A percentile compares a stretch with the other conserved stretches of the same genome.
These are phyloP conservation scores for Mellivora capensis DNA, from an alignment of 2,113 vertebrate genomes.

Conservation along the genomic window DNA sequence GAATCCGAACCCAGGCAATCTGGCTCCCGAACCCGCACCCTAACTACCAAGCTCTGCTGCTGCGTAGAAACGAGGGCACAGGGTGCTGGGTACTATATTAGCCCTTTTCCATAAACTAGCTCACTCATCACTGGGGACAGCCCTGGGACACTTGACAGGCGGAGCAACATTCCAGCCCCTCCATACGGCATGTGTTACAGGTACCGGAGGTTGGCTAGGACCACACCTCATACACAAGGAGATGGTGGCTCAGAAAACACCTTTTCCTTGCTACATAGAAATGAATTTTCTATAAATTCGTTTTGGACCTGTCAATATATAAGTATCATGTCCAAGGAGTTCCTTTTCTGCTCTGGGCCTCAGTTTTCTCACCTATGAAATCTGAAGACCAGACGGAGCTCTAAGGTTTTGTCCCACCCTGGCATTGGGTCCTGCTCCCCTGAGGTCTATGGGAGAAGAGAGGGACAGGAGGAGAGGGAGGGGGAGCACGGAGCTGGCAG, in stretches of 20 bases:
- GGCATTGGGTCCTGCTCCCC: accelerated
- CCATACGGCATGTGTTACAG: accelerated
- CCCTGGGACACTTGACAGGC: not conserved
- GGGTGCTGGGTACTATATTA: no score
- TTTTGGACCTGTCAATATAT: not conserved
- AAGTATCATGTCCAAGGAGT: not conserved
- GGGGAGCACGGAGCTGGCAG: no score
- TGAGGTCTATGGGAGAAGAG: not conserved
- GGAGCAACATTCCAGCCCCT: not conserved
- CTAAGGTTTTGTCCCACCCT: no score
- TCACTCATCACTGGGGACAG: not conserved
- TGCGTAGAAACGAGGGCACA: not conserved
- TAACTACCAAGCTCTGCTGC: no score
- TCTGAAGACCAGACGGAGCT: not conserved
- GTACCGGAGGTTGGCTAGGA: not conserved
- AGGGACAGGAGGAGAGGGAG: no score
- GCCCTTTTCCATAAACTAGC: not conserved
- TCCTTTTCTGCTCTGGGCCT: not conserved
- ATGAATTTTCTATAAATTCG: not conserved
- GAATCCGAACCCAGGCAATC: not conserved
- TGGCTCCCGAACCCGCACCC: not conserved
- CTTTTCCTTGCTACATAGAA: not conserved
- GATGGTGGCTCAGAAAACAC: not conserved
- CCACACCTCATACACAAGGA: accelerated
- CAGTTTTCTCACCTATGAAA: not conserved